Evolutionary conservation across 2,797 vertebrate genomes (phyloP), one percentile per base, ranked within the genome.

Genomic region (Smutsia gigantea): DNA sequence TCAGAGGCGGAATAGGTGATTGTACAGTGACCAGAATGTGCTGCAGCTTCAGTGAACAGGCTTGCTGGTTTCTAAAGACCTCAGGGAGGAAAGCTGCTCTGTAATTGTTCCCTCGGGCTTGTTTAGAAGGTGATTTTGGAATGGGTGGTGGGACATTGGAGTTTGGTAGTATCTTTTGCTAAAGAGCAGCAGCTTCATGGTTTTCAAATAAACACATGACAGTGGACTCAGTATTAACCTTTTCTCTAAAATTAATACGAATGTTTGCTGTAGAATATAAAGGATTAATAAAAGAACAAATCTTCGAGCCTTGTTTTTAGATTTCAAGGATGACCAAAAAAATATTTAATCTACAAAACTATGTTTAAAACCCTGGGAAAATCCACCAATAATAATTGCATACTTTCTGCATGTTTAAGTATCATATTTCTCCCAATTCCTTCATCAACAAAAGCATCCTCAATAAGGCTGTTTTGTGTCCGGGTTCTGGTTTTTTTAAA

Each of bases 401-500:
- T n/a, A 51, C 23, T 82, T 69, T 84, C 21, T 64, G 18, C 0
- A 0, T 7, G 12, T 59, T 84, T 63, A 12, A 39, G 42, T 55
- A 8, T 51, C 31, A 74, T 82, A 49, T 79, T 95, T 92, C 57
- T 46, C 14, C 6, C 18, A 71, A 27, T 74, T 95, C 71, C 86
- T 96, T 87, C 42, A 61, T 66, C 63, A 31, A 34, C 57, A 66
- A 81, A 88, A 87, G 57, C 71, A 55, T 64, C 49, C 18, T 29
- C 53, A 66, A 9, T 72, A 66, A 46, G 93, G 66, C 72, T 55
- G 59, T 49, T 61, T 46, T 83, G 59, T 90, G 34, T 42, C 89
- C 75, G 63, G 37, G 86, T 64, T 90, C 51, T 66, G 42, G 71
- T 34, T 85, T 92, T 77, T 95, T 87, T 82, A 64, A 95, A 93